Base-by-base conservation (phyloP, 2,797 vertebrate genomes). In the Falco concolor region DNA sequence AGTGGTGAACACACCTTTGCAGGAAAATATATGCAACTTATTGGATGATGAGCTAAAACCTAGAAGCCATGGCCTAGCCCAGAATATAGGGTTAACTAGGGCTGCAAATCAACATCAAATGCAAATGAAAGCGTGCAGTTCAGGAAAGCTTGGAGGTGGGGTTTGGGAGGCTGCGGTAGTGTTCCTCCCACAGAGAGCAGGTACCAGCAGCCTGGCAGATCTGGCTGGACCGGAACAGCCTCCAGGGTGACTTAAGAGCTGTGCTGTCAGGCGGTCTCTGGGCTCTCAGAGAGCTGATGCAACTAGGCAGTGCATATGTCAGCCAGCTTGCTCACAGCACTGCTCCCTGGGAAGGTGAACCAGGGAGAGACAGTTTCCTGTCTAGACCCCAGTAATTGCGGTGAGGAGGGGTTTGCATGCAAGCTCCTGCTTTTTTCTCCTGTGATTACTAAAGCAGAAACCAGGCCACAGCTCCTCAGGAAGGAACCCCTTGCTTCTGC, bases 351-450 rank as follows among this genome's bases (percentile, higher is more conserved):
- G n/a, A 60, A 44, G 27, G 42, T 22, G 7, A 23, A 38, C 17
- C 19, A 52, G 65, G 32, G 38, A 89, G 75, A 56, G 81, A 49
- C 4, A 0, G 72, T 60, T 93, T 95, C 90, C 95, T 93, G 94
- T 95, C 93, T 95, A 96, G 95, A 95, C 93, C 95, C 91, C 77
- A 4, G 70, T 87, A 89, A 95, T 89, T 7, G 7, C 1, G 1
- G 24, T 2, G 49, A 44, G 75, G 67, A 89, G 80, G 45, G 68
- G 44, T 30, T 94, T 84, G 50, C 57, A 53, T 2, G 3, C 42
- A 13, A 69, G 25, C 73, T 86, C 30, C 74, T 13, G 73, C 76
- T 61, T 38, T 38, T 28, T 68, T 19, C 53, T 52, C 27, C 27
- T 1, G 17, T 72, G 79, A 82, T 89, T 74, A 21, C 88, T 5